These are phyloP conservation scores for Sigmodon hispidus DNA, from an alignment of 2,113 vertebrate species.

Conservation along the genomic window DNA sequence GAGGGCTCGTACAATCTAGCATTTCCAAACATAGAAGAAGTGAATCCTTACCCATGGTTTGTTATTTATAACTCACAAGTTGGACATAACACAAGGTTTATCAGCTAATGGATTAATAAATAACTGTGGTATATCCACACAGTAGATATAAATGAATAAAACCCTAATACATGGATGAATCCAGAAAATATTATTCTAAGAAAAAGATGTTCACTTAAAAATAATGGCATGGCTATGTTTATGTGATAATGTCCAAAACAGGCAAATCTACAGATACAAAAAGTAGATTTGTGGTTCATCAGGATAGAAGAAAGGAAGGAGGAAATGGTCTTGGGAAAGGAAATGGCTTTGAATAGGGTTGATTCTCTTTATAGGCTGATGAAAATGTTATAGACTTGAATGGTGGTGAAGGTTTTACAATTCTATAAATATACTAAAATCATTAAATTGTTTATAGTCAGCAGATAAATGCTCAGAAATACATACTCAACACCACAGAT, in stretches of 20 bases:
- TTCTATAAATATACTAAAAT: background rate
- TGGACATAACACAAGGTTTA: background rate
- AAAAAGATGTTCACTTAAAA: background rate
- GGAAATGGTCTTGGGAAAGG: too few species aligned
- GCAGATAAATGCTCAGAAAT: background rate
- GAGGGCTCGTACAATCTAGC: background rate
- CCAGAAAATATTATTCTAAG: background rate
- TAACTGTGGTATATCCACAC: background rate
- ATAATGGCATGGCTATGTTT: background rate
- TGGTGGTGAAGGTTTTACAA: background rate
- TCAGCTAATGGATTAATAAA: background rate
- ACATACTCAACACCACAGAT: background rate
- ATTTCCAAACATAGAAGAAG: background rate
- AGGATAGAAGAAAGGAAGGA: background rate
- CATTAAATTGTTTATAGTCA: background rate
- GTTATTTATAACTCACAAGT: background rate
- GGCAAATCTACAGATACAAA: background rate
- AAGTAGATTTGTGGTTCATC: background rate
- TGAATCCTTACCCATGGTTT: background rate
- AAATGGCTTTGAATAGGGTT: background rate
- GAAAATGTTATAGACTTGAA: background rate
- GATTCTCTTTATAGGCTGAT: background rate
- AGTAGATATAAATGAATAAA: background rate
- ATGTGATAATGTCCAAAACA: background rate
- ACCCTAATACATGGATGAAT: background rate